phyloP scores from a whole-genome alignment of 2,113 vertebrate genomes.

The Thryonomys swinderianus region DNA sequence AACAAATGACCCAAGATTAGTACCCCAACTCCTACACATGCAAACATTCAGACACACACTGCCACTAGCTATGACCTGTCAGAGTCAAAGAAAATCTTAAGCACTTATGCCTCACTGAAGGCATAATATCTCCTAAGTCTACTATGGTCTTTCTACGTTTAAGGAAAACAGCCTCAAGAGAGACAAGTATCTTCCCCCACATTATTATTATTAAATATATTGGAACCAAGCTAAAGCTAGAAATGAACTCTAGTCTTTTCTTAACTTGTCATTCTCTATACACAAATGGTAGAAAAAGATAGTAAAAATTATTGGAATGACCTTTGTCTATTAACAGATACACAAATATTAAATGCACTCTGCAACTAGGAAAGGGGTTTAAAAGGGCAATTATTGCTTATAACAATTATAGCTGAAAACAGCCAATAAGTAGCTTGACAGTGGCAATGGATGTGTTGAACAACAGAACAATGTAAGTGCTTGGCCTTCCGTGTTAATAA shows the following conservation, averaged over 20 bases:
- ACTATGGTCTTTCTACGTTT: background rate
- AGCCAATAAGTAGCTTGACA: conserved; percentile 7
- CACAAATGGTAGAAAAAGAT: background rate
- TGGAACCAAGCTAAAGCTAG: background rate
- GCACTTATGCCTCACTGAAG: background rate
- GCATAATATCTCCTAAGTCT: background rate
- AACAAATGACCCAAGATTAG: background rate
- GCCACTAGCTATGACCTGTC: background rate
- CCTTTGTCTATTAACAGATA: conserved; percentile 2
- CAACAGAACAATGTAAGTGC: conserved; percentile 33
- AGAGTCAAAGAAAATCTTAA: background rate
- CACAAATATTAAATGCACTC: conserved; percentile 37
- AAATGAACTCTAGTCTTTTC: background rate
- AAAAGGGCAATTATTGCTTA: conserved; percentile 27
- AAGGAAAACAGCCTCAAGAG: background rate
- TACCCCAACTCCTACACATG: background rate
- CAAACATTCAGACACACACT: background rate
- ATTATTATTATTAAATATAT: background rate
- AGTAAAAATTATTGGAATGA: conserved; percentile 23
- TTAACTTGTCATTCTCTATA: background rate
- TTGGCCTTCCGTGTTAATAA: background rate
- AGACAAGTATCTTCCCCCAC: background rate
- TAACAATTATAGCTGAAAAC: conserved; percentile 48
- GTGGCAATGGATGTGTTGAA: background rate
- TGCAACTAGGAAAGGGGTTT: conserved; percentile 19